Base-by-base conservation (phyloP, 1,140 invertebrate species). In the Aphidius ervi region DNA sequence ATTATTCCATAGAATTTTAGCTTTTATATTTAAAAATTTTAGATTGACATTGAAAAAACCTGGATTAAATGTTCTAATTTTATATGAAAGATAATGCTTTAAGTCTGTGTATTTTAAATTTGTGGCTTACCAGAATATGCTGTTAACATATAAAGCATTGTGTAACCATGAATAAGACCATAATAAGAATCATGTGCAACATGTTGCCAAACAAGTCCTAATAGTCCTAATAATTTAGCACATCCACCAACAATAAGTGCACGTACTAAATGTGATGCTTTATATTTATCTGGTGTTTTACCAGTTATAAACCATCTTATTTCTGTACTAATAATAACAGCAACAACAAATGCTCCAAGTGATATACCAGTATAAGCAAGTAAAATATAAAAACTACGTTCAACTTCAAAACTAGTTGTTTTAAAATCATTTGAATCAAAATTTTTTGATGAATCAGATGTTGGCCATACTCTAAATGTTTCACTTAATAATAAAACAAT, bases 121-220 rank as follows among this genome's bases (percentile, higher is more conserved):
- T 10, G 31, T 50, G 48, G 2, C 39, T 70, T 71, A 80, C 78
- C 78, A 65, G 77, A 74, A 63, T 80, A 81, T n/a, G 75, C 70
- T 5, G 77, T 79, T 5, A 79, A 57, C 1, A 79, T 67, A 53
- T 73, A 80, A 5, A 80, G 65, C 41, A 74, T 58, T 5, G 76
- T 78, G 49, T 80, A 81, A 43, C 76, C 73, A 57, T 77, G 71
- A 54, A 81, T 77, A 6, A 81, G 65, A 47, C 72, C 53, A 47
- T 76, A 71, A 63, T 79, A 71, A 6, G 71, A 66, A 53, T 73
- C 68, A 0, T 70, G 68, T 5, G 69, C 69, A 45, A 75, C 70
- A 20, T 73, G 67, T 40, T 74, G 67, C 79, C 79, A 81, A 1
- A 78, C 68, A 7, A 81, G 73, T 23, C 72, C 73, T 6, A 79